Base-by-base conservation (phyloP, 2,113 vertebrate genomes). In the Poeciliopsis prolifica region DNA sequence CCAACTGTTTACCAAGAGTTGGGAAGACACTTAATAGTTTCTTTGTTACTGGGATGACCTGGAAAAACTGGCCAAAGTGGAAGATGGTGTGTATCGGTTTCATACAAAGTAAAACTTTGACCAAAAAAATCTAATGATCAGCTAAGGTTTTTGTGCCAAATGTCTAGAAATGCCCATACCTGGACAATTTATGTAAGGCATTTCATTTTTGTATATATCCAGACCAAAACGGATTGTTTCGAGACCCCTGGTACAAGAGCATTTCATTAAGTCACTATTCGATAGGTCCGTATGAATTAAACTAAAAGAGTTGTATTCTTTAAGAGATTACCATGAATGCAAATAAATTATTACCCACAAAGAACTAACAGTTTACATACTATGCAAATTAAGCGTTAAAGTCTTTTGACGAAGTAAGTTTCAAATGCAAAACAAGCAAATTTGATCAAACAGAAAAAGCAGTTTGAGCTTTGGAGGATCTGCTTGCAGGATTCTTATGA, bases 401-500 rank as follows among this genome's bases (percentile, higher is more conserved):
- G 7, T 58, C 8, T 24, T 24, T 58, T 10, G 24, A n/a, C n/a
- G 10, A 24, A n/a, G 19, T 24, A n/a, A n/a, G 51, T 58, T 58
- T 58, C 24, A 58, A 58, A 54, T 24, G 22, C 51, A n/a, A 54
- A 54, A 24, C 51, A 58, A 58, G 51, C 51, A n/a, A 3, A 24
- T 58, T 58, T 12, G 74, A 86, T 85, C 74, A 74, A 77, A 82
- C 79, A 74, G 70, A 81, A 72, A 69, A 51, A 29, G 62, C 67
- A 29, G 19, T 75, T 65, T 29, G 74, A 83, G 51, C 71, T 31
- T 5, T 4, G 64, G n/a, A 75, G 66, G 82, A 84, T 81, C 86
- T 86, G 85, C 89, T 78, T 33, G 26, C 65, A 40, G 77, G 74
- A 48, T 54, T 69, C 42, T 70, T 80, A 77, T 81, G 80, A 84